Base-by-base conservation (phyloP, 2,113 vertebrate species). In the Cebus imitator region DNA sequence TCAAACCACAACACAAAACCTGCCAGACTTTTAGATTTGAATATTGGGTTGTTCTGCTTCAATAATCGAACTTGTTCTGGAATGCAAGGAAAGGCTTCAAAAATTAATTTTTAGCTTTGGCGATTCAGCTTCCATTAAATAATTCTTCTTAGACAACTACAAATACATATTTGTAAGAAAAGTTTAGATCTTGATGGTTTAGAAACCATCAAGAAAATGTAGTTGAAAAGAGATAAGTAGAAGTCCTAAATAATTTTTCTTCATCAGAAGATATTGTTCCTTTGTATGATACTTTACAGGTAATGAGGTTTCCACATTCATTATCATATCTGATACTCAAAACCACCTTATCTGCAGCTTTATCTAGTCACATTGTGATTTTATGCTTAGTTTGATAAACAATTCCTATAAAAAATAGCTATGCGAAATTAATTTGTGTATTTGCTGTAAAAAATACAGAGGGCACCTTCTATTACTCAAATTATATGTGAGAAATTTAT, bases 1-100 rank as follows among this genome's bases (percentile, higher is more conserved):
- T 96, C 91, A 97, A 98, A 95, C 87, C 93, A 91, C 91, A 80
- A 72, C 66, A 92, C 82, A 95, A 98, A 98, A 97, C 30, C 20
- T 0, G 5, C 57, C 97, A 97, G 96, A 50, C 91, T 95, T 97
- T 96, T 95, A 95, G 80, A 97, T 94, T 96, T 94, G 96, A 98
- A 87, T 97, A 91, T 93, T 97, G 97, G 90, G 76, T 96, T 97
- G 68, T 96, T 97, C 97, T 97, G 57, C 90, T 97, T 37, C 90
- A 97, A 72, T 97, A 98, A 97, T 96, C 95, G 93, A 95, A 97
- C 95, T 98, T 98, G 84, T 90, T 90, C 95, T 97, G 89, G 96
- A 97, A 97, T 96, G 18, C 84, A 94, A 73, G 96, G 90, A 97
- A 98, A 85, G 76, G 97, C 98, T 98, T 97, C 87, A 68, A 96